A percentile compares a stretch with the other conserved stretches of the same genome.
These are phyloP conservation scores for Catocala fraxini DNA, from an alignment of 2,888 invertebrate species.

Conservation along the genomic window DNA sequence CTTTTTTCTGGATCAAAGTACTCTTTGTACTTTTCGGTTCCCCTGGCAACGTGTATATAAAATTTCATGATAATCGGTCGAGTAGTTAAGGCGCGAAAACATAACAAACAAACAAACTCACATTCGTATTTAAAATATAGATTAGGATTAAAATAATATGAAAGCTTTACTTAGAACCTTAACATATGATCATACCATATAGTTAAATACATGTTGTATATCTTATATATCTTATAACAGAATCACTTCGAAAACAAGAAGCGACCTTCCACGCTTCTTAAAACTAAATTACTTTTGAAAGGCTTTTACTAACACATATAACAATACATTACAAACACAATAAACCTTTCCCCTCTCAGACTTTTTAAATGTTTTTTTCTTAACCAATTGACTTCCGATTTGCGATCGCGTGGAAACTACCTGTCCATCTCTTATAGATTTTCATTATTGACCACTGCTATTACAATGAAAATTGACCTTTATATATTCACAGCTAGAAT, in stretches of 20 bases:
- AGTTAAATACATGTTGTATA: too few species aligned
- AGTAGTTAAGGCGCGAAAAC: too few species aligned
- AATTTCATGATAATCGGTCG: too few species aligned
- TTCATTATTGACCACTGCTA: slow-evolving; percentile 57
- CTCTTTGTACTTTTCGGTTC: too few species aligned
- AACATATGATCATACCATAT: too few species aligned
- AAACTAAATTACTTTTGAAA: slow-evolving; percentile 28
- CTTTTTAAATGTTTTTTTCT: slow-evolving; percentile 41
- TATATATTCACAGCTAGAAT: slow-evolving; percentile 25
- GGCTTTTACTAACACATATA: slow-evolving; percentile 31
- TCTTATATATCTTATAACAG: not conserved
- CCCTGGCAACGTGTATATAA: too few species aligned
- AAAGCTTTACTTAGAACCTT: too few species aligned
- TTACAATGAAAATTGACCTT: slow-evolving; percentile 48
- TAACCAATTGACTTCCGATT: slow-evolving; percentile 78
- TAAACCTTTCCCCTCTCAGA: slow-evolving; percentile 53
- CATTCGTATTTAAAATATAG: too few species aligned
- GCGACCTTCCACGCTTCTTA: slow-evolving; percentile 10
- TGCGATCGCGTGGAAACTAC: slow-evolving; percentile 67
- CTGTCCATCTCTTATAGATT: slow-evolving; percentile 66
- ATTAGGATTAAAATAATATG: too few species aligned
- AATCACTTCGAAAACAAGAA: not conserved
- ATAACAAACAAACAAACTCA: too few species aligned
- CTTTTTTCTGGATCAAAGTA: too few species aligned
- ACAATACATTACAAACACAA: slow-evolving; percentile 25